Evolutionary conservation across 2,888 invertebrate genomes (phyloP), one percentile per base, ranked within the genome.

Genomic region (Synergus umbraculus): DNA sequence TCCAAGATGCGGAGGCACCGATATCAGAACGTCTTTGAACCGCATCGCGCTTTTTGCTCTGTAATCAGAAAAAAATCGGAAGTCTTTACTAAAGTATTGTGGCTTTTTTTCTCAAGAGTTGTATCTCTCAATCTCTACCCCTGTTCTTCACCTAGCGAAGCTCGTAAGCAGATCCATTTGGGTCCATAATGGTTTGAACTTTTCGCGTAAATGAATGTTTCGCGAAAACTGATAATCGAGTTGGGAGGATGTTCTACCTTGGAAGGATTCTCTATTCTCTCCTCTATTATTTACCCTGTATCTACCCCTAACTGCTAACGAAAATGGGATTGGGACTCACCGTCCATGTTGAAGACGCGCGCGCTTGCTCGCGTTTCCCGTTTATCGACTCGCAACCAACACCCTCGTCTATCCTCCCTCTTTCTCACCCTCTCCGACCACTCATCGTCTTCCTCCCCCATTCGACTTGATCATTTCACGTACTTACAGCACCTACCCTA

Each of bases 301-400:
- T 60, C 60, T 22, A 77, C 78, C 77, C 67, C 58, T 44, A 76
- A 49, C 44, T 60, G 76, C 69, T 81, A 83, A 78, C 81, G 83
- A 84, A 85, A 81, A 83, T 82, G 85, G 85, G 80, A 86, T 86
- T 82, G 86, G 83, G 86, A 87, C 88, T 87, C 87, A 88, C 88
- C 89, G 86, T 83, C 88, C 86, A 90, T 91, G 89, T 89, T 90
- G 89, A 86, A 88, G 88, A 87, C 87, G 90, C 89, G 91, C 91
- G 90, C 90, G 90, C 87, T 88, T 87, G 87, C 85, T 80, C 85
- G 86, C 86, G 86, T 88, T 87, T 86, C 87, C 87, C 87, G 88
- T 91, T 91, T 91, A 91, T 91, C 90, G 91, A 91, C 91, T 89
- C 86, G 86, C 89, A 88, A 89, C 89, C 90, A 87, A 89, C 89